Evolutionary conservation across 2,797 vertebrate genomes (phyloP).

Genomic region (Cephalopachus bancanus): DNA sequence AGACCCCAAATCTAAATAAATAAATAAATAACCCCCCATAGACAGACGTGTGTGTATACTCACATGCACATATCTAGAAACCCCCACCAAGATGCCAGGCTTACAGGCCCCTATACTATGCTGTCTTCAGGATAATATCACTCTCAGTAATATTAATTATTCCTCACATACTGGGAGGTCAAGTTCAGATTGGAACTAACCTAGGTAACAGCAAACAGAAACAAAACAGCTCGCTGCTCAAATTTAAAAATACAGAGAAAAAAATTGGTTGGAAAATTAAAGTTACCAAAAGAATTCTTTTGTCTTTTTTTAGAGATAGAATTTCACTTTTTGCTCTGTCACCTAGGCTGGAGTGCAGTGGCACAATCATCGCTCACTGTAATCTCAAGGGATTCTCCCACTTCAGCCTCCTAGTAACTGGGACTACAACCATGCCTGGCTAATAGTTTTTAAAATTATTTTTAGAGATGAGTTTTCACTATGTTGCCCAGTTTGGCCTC

Average conservation of each 20-base stretch:
- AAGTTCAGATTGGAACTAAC: neutral
- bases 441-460: no score
- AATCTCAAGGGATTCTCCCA: no score
- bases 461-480: no score
- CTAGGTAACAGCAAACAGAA: neutral
- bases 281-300: neutral
- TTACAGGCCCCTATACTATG: neutral
- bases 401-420: no score
- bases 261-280: neutral
- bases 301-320: no score
- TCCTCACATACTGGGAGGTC: neutral
- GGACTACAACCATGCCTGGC: no score
- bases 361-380: no score
- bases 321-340: no score
- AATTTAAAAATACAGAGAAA: neutral
- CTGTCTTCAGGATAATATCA: neutral
- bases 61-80: fast-evolving
- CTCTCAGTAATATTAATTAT: neutral
- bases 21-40: neutral
- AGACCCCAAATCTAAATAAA: no score
- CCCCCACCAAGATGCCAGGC: neutral
- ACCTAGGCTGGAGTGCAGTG: no score
- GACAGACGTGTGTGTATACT: fast-evolving
- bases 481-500: no score
- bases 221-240: neutral